Conservation (phyloP, 2,888 invertebrate species). For the Cremastinae sp. region DNA sequence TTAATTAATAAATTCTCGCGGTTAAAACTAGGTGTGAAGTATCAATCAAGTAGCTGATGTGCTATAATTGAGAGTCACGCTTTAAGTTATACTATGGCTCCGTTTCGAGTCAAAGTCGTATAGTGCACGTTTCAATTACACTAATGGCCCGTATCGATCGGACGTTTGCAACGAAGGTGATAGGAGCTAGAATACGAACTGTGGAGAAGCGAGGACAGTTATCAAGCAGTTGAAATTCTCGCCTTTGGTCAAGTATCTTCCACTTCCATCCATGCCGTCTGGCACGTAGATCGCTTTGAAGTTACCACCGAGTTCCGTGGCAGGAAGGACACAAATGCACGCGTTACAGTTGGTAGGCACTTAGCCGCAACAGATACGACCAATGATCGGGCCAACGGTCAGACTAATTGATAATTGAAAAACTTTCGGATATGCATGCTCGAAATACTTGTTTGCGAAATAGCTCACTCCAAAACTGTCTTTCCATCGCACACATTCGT, state of each 20-base stretch:
- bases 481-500: not conserved
- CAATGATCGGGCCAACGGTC: conserved; percentile 54
- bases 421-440: conserved; percentile 57
- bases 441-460: not conserved
- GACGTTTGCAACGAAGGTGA: conserved; percentile 8
- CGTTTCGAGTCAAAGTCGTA: not conserved
- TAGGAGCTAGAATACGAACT: conserved; percentile 15
- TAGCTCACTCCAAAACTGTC: not conserved
- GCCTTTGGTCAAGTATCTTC: conserved; percentile 32
- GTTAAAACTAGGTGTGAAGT: too few species aligned
- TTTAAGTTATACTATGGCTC: not conserved
- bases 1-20: too few species aligned
- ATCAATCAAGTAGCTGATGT: too few species aligned
- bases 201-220: conserved; percentile 2
- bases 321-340: conserved; percentile 7
- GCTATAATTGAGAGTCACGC: too few species aligned
- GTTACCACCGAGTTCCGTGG: conserved; percentile 20
- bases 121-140: conserved; percentile 68
- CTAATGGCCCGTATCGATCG: conserved; percentile 70
- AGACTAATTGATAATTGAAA: conserved; percentile 66
- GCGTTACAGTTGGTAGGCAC: conserved; percentile 20
- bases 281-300: conserved; percentile 60
- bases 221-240: conserved; percentile 32
- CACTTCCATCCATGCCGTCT: conserved; percentile 34
- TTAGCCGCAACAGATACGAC: conserved; percentile 37